These are phyloP conservation scores for Bactericera cockerelli DNA, from an alignment of 1,140 invertebrate genomes.

Conservation along the genomic window DNA sequence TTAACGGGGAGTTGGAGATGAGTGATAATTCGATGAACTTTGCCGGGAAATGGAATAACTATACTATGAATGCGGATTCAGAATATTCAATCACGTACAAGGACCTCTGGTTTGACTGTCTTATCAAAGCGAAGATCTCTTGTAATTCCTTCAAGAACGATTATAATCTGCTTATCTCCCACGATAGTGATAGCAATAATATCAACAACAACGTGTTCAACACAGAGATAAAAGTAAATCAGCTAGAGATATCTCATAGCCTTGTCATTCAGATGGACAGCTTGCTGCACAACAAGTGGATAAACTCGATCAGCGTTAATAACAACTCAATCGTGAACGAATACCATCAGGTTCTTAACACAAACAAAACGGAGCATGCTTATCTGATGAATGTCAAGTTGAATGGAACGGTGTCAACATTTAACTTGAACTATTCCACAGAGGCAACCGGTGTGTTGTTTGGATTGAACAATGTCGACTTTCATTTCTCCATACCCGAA, in stretches of 20 bases:
- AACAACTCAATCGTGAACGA: neutral
- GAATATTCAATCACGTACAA: constrained; percentile 3
- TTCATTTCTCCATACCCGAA: neutral
- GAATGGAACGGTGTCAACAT: neutral
- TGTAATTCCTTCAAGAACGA: neutral
- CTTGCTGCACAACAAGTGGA: neutral
- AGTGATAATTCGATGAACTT: neutral
- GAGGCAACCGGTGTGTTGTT: neutral
- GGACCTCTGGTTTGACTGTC: neutral
- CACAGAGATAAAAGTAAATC: neutral
- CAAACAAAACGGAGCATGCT: neutral
- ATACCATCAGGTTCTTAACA: neutral
- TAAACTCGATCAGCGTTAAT: neutral
- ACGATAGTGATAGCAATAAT: neutral
- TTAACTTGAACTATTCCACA: neutral
- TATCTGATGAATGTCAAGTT: neutral
- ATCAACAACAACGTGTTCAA: neutral
- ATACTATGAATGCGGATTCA: neutral
- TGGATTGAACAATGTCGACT: neutral
- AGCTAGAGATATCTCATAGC: neutral
- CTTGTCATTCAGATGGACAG: neutral
- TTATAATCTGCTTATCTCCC: neutral
- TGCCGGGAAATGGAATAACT: neutral
- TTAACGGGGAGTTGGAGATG: neutral
- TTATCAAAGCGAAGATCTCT: neutral